Evolutionary conservation across 2,888 invertebrate species (phyloP), one percentile per base, ranked within the genome.

Genomic region (Cremastinae sp.): DNA sequence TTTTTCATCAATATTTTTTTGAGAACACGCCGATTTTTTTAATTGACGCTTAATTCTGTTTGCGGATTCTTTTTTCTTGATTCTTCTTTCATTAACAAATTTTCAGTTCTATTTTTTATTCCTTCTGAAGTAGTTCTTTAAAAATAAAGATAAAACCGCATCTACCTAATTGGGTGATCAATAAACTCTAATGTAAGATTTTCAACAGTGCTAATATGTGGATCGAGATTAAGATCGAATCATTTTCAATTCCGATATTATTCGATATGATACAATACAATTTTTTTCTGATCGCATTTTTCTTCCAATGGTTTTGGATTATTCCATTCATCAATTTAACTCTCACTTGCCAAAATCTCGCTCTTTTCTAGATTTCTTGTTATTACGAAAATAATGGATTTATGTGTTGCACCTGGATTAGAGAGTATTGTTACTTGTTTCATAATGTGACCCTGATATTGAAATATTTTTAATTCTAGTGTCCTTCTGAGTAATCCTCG

Each of bases 321-420:
- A 14, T n/a, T 3, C 22, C 4, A 12, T 12, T 22, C 20, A 53
- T 53, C 9, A 28, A 14, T 20, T 43, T 43, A 12, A 28, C 14
- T 45, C 20, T 18, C 22, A 5, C 39, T 59, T 14, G n/a, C 9
- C 39, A 58, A 16, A 14, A 14, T 18, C n/a, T 16, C 8, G 10
- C 18, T 39, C 16, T 39, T 39, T 39, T n/a, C 3, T 18, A 14
- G 9, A 12, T n/a, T 58, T 41, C 14, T 14, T 18, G 28, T 8
- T 47, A 1, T 1, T 56, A 20, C 55, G 72, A 76, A 72, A 76
- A 76, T 72, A 76, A 72, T 76, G 68, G 53, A 55, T 71, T 75
- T 62, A 55, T 45, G 35, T 22, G 10, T 59, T 62, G 69, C 51
- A 58, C 22, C 66, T 37, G 65, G 55, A 43, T 18, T 66, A 16